Conservation (phyloP, 2,888 invertebrate species). For the Platerodrilus igneus region DNA sequence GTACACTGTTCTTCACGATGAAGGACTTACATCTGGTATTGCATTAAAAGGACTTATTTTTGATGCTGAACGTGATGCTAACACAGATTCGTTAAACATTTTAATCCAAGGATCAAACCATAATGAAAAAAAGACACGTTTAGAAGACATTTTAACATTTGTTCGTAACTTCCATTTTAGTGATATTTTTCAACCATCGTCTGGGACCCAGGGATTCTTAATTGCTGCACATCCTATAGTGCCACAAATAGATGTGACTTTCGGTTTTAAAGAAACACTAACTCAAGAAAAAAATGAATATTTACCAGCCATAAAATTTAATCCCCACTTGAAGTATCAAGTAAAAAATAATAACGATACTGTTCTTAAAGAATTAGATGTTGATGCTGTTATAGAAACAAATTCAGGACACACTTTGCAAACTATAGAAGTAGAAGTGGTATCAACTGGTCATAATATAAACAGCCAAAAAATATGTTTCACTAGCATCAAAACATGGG, state of each 20-base stretch:
- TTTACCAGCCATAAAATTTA: constrained; percentile 30
- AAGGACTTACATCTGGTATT: too few relatives aligned
- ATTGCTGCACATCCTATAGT: constrained; percentile 33
- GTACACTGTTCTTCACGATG: too few relatives aligned
- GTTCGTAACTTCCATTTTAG: too few relatives aligned
- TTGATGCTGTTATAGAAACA: constrained; percentile 35
- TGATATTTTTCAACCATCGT: constrained; percentile 24
- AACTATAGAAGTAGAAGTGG: constrained; percentile 33
- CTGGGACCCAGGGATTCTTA: constrained; percentile 23
- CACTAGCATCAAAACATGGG: too few relatives aligned
- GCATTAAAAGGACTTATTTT: too few relatives aligned
- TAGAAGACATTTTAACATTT: too few relatives aligned
- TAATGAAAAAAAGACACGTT: too few relatives aligned
- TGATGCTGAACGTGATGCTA: too few relatives aligned
- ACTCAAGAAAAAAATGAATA: constrained; percentile 22
- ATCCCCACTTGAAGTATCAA: constrained; percentile 35
- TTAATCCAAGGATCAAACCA: too few relatives aligned
- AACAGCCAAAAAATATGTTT: too few relatives aligned
- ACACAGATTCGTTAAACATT: too few relatives aligned
- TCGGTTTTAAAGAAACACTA: constrained; percentile 34
- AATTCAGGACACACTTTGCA: constrained; percentile 37
- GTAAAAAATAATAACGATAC: constrained; percentile 36
- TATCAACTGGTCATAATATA: too few relatives aligned
- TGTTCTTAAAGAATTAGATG: constrained; percentile 40
- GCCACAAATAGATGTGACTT: constrained; percentile 36